Evolutionary conservation across 2,113 vertebrate species (phyloP).

Genomic region (Ptychochromis oligacanthus): DNA sequence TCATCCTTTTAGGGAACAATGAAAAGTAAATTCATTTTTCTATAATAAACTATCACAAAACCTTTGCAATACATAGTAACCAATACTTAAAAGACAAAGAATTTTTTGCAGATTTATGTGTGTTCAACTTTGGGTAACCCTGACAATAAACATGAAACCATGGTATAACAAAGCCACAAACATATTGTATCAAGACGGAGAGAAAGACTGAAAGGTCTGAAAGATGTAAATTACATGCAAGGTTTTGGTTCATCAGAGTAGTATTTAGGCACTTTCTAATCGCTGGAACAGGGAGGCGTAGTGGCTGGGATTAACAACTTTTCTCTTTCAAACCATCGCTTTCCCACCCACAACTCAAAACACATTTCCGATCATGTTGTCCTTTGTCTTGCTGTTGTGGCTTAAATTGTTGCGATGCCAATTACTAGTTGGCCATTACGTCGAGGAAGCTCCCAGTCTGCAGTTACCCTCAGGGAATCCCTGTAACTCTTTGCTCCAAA

Average conservation of each 20-base stretch:
- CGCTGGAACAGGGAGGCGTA: too few species aligned
- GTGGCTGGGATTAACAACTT: too few species aligned
- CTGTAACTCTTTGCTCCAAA: too few species aligned
- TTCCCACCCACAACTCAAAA: too few species aligned
- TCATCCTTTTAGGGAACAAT: neutral
- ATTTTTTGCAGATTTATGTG: neutral
- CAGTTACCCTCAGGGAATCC: too few species aligned
- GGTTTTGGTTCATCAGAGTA: neutral
- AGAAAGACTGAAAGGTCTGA: slow-evolving; percentile 1
- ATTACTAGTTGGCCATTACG: too few species aligned
- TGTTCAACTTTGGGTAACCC: neutral
- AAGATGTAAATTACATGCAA: neutral
- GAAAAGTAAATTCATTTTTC: neutral
- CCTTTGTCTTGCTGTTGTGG: too few species aligned
- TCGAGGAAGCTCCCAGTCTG: too few species aligned
- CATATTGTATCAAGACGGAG: neutral
- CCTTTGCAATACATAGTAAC: neutral
- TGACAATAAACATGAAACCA: neutral
- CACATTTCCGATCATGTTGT: too few species aligned
- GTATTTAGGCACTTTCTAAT: too few species aligned
- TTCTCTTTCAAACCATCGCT: too few species aligned
- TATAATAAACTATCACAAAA: neutral
- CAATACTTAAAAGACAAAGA: neutral
- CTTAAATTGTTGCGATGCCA: too few species aligned
- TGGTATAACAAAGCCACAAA: neutral